Percentiles rank a stretch among this genome's conserved stretches.
Evolutionary conservation across 2,113 vertebrate species (phyloP).

Genomic region (Ictalurus furcatus): DNA sequence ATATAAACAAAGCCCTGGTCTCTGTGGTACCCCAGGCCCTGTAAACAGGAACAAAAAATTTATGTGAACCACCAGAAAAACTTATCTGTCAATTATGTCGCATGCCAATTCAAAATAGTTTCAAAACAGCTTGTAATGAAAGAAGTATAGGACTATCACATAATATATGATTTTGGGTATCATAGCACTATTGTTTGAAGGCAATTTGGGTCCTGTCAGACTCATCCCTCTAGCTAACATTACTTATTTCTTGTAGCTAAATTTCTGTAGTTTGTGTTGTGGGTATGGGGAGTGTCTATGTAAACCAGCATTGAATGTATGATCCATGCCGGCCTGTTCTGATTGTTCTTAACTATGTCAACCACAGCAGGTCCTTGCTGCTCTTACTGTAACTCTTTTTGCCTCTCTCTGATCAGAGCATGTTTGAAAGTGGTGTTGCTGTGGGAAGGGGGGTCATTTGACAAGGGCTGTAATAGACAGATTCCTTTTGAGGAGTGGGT

Average conservation of each 20-base stretch:
- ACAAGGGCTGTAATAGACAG: conserved; percentile 69
- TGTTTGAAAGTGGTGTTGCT: conserved; percentile 57
- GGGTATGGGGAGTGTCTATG: neutral
- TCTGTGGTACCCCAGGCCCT: neutral
- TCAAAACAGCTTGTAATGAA: neutral
- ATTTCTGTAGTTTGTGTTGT: neutral
- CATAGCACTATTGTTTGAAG: neutral
- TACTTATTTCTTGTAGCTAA: neutral
- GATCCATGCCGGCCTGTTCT: neutral
- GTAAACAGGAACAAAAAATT: neutral
- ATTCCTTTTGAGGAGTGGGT: conserved; percentile 60
- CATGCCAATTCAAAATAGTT: neutral
- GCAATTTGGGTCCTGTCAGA: neutral
- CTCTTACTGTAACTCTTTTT: conserved; percentile 58
- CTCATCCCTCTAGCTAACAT: neutral
- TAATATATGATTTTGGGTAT: neutral
- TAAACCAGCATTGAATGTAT: neutral
- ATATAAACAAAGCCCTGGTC: neutral
- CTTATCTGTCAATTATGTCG: neutral
- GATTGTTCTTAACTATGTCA: neutral
- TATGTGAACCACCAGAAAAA: neutral
- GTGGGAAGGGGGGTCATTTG: conserved; percentile 53
- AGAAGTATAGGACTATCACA: neutral
- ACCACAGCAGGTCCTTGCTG: neutral
- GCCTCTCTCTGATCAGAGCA: conserved; percentile 65